Conservation (phyloP, 1,140 invertebrate species). For the Polyergus mexicanus region DNA sequence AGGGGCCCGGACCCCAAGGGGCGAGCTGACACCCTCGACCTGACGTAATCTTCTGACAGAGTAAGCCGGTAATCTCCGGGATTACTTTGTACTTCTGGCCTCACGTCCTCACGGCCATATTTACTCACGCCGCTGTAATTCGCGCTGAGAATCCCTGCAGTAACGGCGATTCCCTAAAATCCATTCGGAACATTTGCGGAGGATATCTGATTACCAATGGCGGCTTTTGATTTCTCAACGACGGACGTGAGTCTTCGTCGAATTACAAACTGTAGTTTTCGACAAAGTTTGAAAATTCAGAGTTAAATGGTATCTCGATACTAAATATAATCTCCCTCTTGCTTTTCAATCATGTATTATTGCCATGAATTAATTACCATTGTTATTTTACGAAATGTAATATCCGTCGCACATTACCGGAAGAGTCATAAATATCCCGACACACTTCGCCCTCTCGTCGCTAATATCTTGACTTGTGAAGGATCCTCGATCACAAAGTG, state of each 20-base stretch:
- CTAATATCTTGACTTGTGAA: constrained; percentile 56
- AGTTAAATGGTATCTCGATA: not conserved
- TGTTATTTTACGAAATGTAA: not conserved
- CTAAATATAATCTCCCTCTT: not conserved
- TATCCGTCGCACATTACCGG: not conserved
- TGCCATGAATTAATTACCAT: not conserved
- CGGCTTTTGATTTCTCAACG: constrained; percentile 66
- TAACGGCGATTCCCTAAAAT: constrained; percentile 74
- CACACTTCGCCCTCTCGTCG: not conserved
- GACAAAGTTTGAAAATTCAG: not conserved
- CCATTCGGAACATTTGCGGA: constrained; percentile 71
- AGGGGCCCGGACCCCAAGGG: constrained; percentile 72
- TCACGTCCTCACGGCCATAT: constrained; percentile 77
- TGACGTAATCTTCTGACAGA: constrained; percentile 86
- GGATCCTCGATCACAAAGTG: constrained; percentile 62
- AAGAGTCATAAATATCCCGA: not conserved
- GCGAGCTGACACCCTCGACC: constrained; percentile 85
- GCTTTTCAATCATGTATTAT: not conserved
- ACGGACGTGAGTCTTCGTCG: not conserved
- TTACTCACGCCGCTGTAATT: constrained; percentile 80
- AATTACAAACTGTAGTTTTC: not conserved
- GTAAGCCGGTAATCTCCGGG: constrained; percentile 86
- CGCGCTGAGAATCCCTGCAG: constrained; percentile 75
- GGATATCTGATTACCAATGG: constrained; percentile 69
- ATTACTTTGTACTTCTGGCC: constrained; percentile 83